Evolutionary conservation across 2,888 invertebrate species (phyloP).

Genomic region (Chrysopilus asiliformis): DNA sequence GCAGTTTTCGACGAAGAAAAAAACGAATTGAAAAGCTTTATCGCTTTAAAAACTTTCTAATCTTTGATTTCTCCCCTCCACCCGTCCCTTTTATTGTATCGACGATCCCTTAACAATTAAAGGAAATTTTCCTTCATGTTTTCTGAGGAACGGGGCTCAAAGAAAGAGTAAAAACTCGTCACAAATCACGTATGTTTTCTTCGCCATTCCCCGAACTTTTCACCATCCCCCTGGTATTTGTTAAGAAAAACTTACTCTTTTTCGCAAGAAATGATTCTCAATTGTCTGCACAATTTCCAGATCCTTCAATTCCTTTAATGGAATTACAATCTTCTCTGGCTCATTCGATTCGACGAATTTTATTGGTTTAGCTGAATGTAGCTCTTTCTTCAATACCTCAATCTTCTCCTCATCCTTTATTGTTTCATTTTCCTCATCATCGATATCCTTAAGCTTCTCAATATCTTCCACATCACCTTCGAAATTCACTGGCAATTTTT

Average conservation of each 20-base stretch:
- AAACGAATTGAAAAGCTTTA: no score
- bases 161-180: no score
- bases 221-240: slow-evolving; percentile 1
- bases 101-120: no score
- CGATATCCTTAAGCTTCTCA: no score
- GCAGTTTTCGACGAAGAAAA: no score
- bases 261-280: slow-evolving; percentile 30
- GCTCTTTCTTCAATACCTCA: slow-evolving; percentile 39
- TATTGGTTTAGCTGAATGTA: slow-evolving; percentile 38
- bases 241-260: slow-evolving; percentile 22
- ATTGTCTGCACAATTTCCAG: slow-evolving; percentile 48
- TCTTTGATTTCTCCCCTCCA: no score
- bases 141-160: no score
- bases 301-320: slow-evolving; percentile 40
- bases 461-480: slow-evolving; percentile 27
- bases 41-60: no score
- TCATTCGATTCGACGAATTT: slow-evolving; percentile 41
- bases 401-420: slow-evolving; percentile 42
- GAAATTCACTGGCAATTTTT: slow-evolving; percentile 20
- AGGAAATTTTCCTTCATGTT: no score
- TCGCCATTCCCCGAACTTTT: no score
- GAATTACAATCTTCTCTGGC: slow-evolving; percentile 40
- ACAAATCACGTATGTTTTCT: no score
- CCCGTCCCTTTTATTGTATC: no score
- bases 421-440: slow-evolving; percentile 30